Conservation (phyloP, 1,140 invertebrate genomes). For the Andrena cerasifolii region DNA sequence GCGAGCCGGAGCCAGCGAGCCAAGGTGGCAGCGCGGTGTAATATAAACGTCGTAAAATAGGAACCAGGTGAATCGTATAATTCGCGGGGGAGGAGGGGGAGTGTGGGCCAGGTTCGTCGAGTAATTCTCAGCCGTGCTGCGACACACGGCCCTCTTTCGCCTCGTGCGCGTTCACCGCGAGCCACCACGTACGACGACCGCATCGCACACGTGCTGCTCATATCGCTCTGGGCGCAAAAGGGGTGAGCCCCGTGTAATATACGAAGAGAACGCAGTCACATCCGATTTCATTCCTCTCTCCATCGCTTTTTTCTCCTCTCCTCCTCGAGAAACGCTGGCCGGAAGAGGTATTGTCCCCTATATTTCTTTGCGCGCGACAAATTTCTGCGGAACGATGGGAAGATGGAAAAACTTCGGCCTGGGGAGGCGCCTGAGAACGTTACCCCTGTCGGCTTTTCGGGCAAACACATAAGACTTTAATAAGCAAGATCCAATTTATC, state of each 20-base stretch:
- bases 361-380: not conserved
- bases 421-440: too few species aligned
- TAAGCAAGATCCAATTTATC: too few species aligned
- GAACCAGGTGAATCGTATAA: constrained; percentile 83
- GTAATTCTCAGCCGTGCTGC: constrained; percentile 71
- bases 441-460: too few species aligned
- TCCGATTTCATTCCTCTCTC: constrained; percentile 60
- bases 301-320: constrained; percentile 42
- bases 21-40: constrained; percentile 74
- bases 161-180: constrained; percentile 57
- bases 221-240: constrained; percentile 62
- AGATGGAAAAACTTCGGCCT: not conserved
- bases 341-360: constrained; percentile 3
- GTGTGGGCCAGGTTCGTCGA: constrained; percentile 65
- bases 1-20: constrained; percentile 54
- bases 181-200: constrained; percentile 67
- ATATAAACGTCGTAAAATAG: constrained; percentile 83
- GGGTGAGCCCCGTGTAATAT: constrained; percentile 53
- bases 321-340: constrained; percentile 25
- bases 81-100: constrained; percentile 67
- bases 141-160: constrained; percentile 53
- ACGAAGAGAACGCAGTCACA: constrained; percentile 62
- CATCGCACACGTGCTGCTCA: constrained; percentile 74
- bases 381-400: not conserved
- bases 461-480: too few species aligned